Percentiles rank a stretch among this genome's conserved stretches.
phyloP scores from a whole-genome alignment of 2,797 vertebrate species.

The Hemitrygon akajei region DNA sequence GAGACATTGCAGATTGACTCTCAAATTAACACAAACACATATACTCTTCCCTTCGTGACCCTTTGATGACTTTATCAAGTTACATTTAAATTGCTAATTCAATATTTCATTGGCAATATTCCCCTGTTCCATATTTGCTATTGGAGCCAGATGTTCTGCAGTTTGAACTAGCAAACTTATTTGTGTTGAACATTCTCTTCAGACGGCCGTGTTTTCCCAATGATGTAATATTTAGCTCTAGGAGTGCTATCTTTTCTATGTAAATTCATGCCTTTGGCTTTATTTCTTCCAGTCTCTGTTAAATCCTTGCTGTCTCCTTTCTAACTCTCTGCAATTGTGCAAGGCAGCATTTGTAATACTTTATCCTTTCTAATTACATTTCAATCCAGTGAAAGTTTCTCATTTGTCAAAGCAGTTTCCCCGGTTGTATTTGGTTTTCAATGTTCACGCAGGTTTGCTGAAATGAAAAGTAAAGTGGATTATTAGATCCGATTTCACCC shows the following conservation, averaged over 20 bases:
- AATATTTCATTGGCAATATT: background rate
- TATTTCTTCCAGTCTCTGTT: background rate
- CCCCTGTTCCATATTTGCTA: background rate
- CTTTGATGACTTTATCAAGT: background rate
- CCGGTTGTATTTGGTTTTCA: background rate
- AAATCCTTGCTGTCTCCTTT: background rate
- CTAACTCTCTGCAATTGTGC: background rate
- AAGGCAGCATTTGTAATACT: background rate
- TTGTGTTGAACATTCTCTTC: background rate
- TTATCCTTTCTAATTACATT: background rate
- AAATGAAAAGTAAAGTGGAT: background rate
- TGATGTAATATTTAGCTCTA: background rate
- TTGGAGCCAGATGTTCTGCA: background rate
- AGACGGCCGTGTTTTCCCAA: background rate
- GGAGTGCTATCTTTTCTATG: background rate
- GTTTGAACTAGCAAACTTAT: background rate
- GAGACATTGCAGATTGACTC: background rate
- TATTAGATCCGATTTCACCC: background rate
- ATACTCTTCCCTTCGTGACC: background rate
- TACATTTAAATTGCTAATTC: background rate
- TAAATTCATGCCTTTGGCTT: background rate
- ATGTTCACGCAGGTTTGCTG: background rate
- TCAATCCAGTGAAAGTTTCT: background rate
- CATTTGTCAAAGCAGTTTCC: background rate
- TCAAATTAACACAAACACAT: slow-evolving; percentile 7